Conservation (phyloP, 2,113 vertebrate species). For the Rhinoptilus africanus region DNA sequence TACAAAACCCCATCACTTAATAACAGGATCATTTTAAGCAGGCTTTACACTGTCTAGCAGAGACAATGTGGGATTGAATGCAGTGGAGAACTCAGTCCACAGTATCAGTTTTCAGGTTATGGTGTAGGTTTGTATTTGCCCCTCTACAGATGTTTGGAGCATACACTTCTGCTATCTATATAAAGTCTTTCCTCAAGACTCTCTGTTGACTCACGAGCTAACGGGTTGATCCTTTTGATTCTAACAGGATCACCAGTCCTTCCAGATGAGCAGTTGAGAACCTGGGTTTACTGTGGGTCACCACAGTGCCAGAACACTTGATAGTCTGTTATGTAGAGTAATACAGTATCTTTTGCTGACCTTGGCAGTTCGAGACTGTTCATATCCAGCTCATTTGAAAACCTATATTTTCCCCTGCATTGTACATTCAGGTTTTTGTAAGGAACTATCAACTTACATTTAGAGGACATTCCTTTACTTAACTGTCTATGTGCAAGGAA, state of each 20-base stretch:
- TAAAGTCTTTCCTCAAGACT: background rate
- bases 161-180: background rate
- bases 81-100: background rate
- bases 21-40: background rate
- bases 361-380: background rate
- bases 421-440: background rate
- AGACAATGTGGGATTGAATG: background rate
- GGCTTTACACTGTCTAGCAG: background rate
- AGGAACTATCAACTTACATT: background rate
- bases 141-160: background rate
- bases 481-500: background rate
- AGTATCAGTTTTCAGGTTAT: background rate
- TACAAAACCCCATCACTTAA: background rate
- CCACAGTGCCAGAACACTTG: background rate
- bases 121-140: background rate
- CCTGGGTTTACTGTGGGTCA: background rate
- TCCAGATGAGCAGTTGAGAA: background rate
- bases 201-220: background rate
- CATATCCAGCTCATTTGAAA: background rate
- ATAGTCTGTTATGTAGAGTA: background rate
- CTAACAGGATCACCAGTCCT: background rate
- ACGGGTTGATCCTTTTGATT: background rate
- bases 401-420: background rate
- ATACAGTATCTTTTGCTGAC: background rate
- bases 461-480: background rate